Evolutionary conservation across 2,113 vertebrate species (phyloP), one percentile per base, ranked within the genome.

Genomic region (Rhinoptilus africanus): DNA sequence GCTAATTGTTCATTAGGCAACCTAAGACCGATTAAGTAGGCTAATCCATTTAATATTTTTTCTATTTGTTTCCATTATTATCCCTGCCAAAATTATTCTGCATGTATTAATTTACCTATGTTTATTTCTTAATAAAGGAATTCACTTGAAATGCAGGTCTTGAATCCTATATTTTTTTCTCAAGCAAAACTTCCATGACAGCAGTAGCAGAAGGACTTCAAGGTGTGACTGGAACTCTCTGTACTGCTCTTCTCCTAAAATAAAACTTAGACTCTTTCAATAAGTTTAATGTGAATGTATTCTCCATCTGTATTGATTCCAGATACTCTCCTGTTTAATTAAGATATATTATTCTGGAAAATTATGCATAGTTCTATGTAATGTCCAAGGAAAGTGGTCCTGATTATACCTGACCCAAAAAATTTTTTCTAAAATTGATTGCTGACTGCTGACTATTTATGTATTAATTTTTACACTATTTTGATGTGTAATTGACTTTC

Each of bases 1-100:
- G 34, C 88, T 96, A 95, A 95, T 97, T 96, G 92, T 96, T 95
- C 84, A 96, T 97, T 97, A 97, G 82, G 37, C 84, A 97, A 88
- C 76, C 41, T 94, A 96, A 96, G 88, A 89, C 75, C 2, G 66
- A 94, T 94, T 96, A 92, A 39, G 24, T 77, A 48, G 85, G 64
- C 23, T 95, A 97, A 97, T 97, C 79, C 71, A 54, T 92, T 92
- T 88, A 88, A 37, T 92, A 74, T 84, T 93, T 96, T 89, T 93
- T 66, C 56, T 88, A 39, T 82, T 86, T 48, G 57, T 96, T 95
- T 92, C 71, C 43, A 68, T 89, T 85, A 84, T 95, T 91, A 89
- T 62, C 45, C 62, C 21, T 69, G 39, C 26, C 57, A 91, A 37
- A 92, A 56, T 71, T 64, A 30, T 79, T 91, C 74, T 91, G 4